Percentiles rank a stretch among this genome's conserved stretches.
Conservation (phyloP, 2,797 vertebrate genomes). For the Amphiprion clarkii region DNA sequence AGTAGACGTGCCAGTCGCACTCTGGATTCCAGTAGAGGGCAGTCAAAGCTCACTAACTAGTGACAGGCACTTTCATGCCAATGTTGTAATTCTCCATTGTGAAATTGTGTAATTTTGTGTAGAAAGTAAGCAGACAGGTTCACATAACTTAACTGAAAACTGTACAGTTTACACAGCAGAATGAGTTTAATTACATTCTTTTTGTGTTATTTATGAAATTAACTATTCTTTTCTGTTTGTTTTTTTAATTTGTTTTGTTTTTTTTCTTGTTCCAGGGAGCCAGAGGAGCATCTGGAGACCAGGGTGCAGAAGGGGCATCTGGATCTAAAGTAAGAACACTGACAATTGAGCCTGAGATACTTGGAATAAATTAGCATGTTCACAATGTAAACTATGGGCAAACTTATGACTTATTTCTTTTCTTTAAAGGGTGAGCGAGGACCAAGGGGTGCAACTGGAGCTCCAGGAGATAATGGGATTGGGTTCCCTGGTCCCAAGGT, state of each 20-base stretch:
- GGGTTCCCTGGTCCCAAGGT: constrained; percentile 84
- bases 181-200: too few species aligned
- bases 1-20: too few species aligned
- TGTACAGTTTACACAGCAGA: too few species aligned
- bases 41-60: neutral
- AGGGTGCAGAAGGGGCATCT: constrained; percentile 73
- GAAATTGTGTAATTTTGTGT: too few species aligned
- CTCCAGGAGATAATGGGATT: constrained; percentile 82
- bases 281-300: constrained; percentile 76
- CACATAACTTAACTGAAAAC: too few species aligned
- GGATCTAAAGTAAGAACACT: constrained; percentile 79
- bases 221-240: neutral
- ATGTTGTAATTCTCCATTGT: too few species aligned
- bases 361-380: neutral
- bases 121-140: too few species aligned
- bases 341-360: neutral
- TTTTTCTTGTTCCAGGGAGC: constrained; percentile 69
- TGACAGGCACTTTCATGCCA: too few species aligned
- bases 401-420: neutral
- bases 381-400: neutral
- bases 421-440: constrained; percentile 88
- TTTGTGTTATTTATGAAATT: neutral
- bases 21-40: constrained; percentile 23
- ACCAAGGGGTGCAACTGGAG: constrained; percentile 82
- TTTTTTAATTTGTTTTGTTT: neutral